Percentiles rank a stretch among this genome's conserved stretches.
These are phyloP conservation scores for Polypterus senegalus DNA, from an alignment of 2,113 vertebrate species.

Conservation along the genomic window DNA sequence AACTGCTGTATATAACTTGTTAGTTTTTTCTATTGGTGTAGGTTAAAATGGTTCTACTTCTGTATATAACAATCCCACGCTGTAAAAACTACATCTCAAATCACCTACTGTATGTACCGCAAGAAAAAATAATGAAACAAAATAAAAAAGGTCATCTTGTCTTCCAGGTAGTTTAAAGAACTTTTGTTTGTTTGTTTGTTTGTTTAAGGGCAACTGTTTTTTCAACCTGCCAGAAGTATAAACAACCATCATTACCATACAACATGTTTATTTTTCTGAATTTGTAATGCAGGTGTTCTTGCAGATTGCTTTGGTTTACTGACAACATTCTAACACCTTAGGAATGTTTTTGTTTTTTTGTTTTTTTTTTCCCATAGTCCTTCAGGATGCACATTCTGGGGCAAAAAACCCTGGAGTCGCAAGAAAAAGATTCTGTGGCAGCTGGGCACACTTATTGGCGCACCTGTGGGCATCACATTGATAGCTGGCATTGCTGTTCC, in stretches of 20 bases:
- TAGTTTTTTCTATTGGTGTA: too few relatives aligned
- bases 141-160: too few relatives aligned
- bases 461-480: slow-evolving; percentile 90
- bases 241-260: background rate
- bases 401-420: slow-evolving; percentile 96
- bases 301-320: background rate
- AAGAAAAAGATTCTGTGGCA: slow-evolving; percentile 99
- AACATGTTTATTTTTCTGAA: background rate
- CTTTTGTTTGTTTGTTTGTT: too few relatives aligned
- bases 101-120: too few relatives aligned
- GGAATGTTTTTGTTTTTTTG: slow-evolving; percentile 5
- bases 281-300: background rate
- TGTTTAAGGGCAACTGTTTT: background rate
- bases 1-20: too few relatives aligned
- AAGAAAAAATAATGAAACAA: too few relatives aligned
- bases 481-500: slow-evolving; percentile 95
- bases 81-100: too few relatives aligned
- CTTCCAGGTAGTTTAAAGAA: too few relatives aligned
- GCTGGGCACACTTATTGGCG: slow-evolving; percentile 89
- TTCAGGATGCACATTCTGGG: slow-evolving; percentile 96
- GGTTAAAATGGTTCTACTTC: too few relatives aligned
- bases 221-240: background rate
- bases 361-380: slow-evolving; percentile 51
- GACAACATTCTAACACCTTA: slow-evolving; percentile 12
- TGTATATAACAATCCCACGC: too few relatives aligned